Evolutionary conservation across 2,113 vertebrate genomes (phyloP).

Genomic region (Heterocephalus glaber): DNA sequence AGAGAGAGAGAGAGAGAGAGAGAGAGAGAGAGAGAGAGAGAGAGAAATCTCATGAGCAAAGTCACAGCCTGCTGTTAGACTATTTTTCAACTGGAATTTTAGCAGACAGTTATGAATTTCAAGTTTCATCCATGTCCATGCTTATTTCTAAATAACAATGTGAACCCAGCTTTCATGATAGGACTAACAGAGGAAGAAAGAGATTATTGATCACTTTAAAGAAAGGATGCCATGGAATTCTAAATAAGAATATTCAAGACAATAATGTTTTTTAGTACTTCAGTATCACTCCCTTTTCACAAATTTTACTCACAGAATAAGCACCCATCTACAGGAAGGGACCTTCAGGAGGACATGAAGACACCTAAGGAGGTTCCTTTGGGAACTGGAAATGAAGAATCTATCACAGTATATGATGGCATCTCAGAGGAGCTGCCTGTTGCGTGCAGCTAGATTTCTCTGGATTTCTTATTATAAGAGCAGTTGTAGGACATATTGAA

Average conservation of each 20-base stretch:
- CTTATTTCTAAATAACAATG: neutral
- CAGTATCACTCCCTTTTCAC: neutral
- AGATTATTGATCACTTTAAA: neutral
- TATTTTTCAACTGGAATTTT: neutral
- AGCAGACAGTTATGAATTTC: neutral
- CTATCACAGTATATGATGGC: neutral
- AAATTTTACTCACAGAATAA: neutral
- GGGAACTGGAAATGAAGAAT: neutral
- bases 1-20: neutral
- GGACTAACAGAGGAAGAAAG: neutral
- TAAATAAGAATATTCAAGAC: neutral
- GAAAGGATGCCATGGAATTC: neutral
- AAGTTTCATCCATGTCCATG: neutral
- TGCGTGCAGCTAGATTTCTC: neutral
- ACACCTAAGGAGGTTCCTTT: rapidly evolving
- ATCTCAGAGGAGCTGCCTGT: neutral
- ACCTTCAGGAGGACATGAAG: neutral
- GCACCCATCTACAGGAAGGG: neutral
- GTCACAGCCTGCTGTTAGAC: neutral
- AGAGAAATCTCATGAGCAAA: neutral
- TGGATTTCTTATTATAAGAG: neutral
- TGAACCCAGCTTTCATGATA: neutral
- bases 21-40: neutral
- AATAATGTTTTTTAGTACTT: neutral
- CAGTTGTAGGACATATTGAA: neutral